Evolutionary conservation across 1,140 invertebrate genomes (phyloP), one percentile per base, ranked within the genome.

Genomic region (Lasioglossum albipes): DNA sequence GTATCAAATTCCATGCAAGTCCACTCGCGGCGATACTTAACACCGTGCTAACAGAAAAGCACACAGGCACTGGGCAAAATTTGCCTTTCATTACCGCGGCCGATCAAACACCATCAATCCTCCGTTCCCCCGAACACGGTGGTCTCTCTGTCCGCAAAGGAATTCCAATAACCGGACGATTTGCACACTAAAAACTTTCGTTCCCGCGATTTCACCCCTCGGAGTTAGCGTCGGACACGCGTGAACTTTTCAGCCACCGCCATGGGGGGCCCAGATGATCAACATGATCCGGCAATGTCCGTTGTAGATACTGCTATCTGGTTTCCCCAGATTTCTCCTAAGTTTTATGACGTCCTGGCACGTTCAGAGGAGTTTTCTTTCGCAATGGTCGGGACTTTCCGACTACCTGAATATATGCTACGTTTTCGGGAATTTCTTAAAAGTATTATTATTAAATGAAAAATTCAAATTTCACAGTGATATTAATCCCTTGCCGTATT

Each of bases 101-200:
- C 9, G 62, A 18, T 65, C 62, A 65, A 65, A 65, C 62, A 65
- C 16, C 62, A 65, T 65, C 62, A 65, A 65, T 65, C 41, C 36
- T 65, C 16, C 52, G 13, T 20, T 18, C 52, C 18, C 10, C 52
- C 18, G 52, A 16, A 54, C 31, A 3, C 52, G n/a, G 57, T n/a
- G 20, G 57, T 9, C 7, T 20, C 57, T n/a, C 20, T 59, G 57
- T 59, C 18, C 22, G 62, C 9, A 18, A 65, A 36, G 31, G 62
- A 18, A 65, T 18, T 16, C 62, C 62, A 36, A 65, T 65, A 65
- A 41, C 62, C 62, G 13, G 62, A 41, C 62, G 62, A 65, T 65
- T 41, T 65, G 62, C 62, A 65, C 31, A 65, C 62, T 65, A 31
- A 41, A 65, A 65, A 41, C 31, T 65, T 65, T 41, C 62, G 5